Conservation (phyloP, 1,140 invertebrate species). For the Linepithema humile region DNA sequence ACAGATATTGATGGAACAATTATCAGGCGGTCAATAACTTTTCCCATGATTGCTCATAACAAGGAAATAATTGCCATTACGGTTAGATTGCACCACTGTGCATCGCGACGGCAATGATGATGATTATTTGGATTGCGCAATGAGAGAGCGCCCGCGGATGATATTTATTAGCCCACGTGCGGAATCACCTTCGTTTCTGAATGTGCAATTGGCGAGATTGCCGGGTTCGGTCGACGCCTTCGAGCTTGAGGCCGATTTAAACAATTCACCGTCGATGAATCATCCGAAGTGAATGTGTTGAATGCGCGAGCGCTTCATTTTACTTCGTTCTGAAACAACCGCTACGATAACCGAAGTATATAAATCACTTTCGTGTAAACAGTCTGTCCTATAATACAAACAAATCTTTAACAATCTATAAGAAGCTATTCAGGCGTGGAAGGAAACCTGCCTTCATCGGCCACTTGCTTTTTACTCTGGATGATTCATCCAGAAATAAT, state of each 20-base stretch:
- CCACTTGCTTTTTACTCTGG: slow-evolving; percentile 3
- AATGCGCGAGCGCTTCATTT: slow-evolving; percentile 7
- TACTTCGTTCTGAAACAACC: not conserved
- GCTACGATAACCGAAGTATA: not conserved
- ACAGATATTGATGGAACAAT: not conserved
- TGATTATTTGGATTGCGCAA: slow-evolving; percentile 44
- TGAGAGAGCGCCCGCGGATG: slow-evolving; percentile 17
- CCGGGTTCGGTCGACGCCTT: slow-evolving; percentile 43
- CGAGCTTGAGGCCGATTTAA: slow-evolving; percentile 26
- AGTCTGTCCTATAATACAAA: not conserved
- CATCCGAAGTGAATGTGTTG: slow-evolving; percentile 18
- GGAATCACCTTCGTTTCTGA: slow-evolving; percentile 42
- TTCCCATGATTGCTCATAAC: slow-evolving; percentile 1
- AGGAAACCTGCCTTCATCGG: slow-evolving; percentile 1
- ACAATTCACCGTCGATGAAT: slow-evolving; percentile 24
- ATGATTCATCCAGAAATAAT: slow-evolving; percentile 17
- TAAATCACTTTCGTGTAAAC: slow-evolving; percentile 5
- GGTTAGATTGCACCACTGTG: not conserved
- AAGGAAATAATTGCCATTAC: slow-evolving; percentile 21
- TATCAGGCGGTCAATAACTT: not conserved
- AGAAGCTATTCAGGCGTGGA: not conserved
- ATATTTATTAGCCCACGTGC: slow-evolving; percentile 48
- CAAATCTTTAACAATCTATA: not conserved
- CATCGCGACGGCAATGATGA: not conserved
- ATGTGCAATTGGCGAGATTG: slow-evolving; percentile 49